Percentiles rank a stretch among this genome's conserved stretches.
These are phyloP conservation scores for Telmatochromis brachygnathus DNA, from an alignment of 2,113 vertebrate species.

Conservation along the genomic window DNA sequence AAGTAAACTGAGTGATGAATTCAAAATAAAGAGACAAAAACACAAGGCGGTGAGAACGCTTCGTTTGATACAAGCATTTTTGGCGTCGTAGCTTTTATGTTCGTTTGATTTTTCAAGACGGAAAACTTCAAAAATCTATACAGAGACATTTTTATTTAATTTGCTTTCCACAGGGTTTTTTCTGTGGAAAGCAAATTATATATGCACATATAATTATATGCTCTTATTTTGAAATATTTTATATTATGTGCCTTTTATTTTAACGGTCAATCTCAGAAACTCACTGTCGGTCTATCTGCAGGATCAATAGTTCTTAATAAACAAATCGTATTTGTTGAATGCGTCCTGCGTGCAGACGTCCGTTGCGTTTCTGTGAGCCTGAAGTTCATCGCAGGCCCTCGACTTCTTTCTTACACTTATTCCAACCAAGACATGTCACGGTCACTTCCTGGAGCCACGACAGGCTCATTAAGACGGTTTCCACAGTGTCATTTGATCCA, in stretches of 20 bases:
- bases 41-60: accelerated
- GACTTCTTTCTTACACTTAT: neutral
- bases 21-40: neutral
- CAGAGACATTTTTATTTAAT: neutral
- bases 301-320: neutral
- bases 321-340: neutral
- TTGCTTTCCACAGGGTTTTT: neutral
- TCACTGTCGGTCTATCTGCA: neutral
- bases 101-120: accelerated
- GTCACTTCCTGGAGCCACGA: slow-evolving; percentile 16
- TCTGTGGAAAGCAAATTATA: no score
- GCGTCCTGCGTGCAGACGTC: neutral
- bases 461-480: slow-evolving; percentile 25
- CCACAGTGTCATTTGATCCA: slow-evolving; percentile 52
- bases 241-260: neutral
- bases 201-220: neutral
- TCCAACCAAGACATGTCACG: neutral
- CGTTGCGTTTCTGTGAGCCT: accelerated
- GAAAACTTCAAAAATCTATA: neutral
- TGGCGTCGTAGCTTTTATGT: neutral
- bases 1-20: neutral
- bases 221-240: neutral
- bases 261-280: neutral
- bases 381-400: neutral
- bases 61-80: neutral